Base-by-base conservation (phyloP, 2,888 invertebrate species). In the Diachrysia chrysitis region DNA sequence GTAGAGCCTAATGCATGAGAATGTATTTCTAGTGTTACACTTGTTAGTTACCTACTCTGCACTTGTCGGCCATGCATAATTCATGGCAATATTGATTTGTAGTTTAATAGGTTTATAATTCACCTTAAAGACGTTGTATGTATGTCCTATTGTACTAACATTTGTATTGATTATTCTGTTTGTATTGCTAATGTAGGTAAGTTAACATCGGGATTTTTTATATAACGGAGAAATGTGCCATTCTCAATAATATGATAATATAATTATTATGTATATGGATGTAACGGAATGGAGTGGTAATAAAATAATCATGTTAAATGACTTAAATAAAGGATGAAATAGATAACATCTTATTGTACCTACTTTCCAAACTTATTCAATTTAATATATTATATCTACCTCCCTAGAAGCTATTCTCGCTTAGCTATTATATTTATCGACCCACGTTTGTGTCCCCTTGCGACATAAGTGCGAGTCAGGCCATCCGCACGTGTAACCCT, bases 261-360 rank as follows among this genome's bases (percentile, higher is more conserved):
- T n/a, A n/a, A n/a, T n/a, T 42, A 6, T 4, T 6, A 16, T n/a
- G 16, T 42, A n/a, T 42, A 32, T 32, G 9, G 10, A 32, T 32
- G 2, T 32, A 10, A 6, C 3, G 6, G n/a, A 42, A 42, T 16
- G 16, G 37, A 37, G 5, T 42, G n/a, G 42, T 42, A 42, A 42
- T 42, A 42, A 37, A 42, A 42, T 42, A 42, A n/a, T n/a, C n/a
- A n/a, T 42, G 42, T 42, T n/a, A 16, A 42, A 42, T 42, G 42
- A 16, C 37, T 16, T 6, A 42, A 42, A 42, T 42, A 42, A 42
- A 42, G n/a, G 42, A 42, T 42, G n/a, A n/a, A 42, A 5, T 42
- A 37, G 42, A 42, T 42, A 5, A 5, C 4, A 7, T n/a, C 5
- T 42, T 42, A 42, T 42, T 42, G 42, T n/a, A 16, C 4, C 4